Percentiles rank a stretch among this genome's conserved stretches.
Evolutionary conservation across 2,797 vertebrate genomes (phyloP).

Genomic region (Triplophysa yarkandensis): DNA sequence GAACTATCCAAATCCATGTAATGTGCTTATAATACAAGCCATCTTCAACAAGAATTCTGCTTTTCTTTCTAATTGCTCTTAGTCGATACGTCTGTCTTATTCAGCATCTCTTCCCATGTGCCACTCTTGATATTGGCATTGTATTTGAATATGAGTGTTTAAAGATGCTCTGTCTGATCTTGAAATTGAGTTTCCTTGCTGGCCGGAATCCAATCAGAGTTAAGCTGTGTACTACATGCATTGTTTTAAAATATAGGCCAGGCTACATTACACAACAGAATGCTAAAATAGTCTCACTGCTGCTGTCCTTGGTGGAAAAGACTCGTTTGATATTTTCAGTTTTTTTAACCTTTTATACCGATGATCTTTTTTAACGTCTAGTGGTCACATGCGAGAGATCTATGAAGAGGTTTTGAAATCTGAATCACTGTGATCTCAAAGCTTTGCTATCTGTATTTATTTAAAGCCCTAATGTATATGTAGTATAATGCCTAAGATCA

Average conservation of each 20-base stretch:
- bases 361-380: background rate
- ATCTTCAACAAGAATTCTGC: slow-evolving; percentile 4
- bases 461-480: background rate
- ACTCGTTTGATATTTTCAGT: slow-evolving; percentile 30
- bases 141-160: slow-evolving; percentile 37
- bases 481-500: background rate
- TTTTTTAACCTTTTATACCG: slow-evolving; percentile 28
- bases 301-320: slow-evolving; percentile 46
- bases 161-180: slow-evolving; percentile 41
- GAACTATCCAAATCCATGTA: background rate
- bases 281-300: slow-evolving; percentile 54
- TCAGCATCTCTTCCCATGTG: slow-evolving; percentile 31
- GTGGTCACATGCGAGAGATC: no score
- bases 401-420: background rate
- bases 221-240: slow-evolving; percentile 49
- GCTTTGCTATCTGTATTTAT: background rate
- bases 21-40: slow-evolving; percentile 5
- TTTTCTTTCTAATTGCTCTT: slow-evolving; percentile 31
- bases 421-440: background rate
- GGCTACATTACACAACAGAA: slow-evolving; percentile 54
- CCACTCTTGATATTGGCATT: slow-evolving; percentile 30
- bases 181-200: slow-evolving; percentile 37
- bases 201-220: slow-evolving; percentile 42
- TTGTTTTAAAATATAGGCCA: slow-evolving; percentile 58
- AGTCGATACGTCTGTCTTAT: slow-evolving; percentile 45